Percentiles rank a stretch among this genome's conserved stretches.
phyloP scores from a whole-genome alignment of 2,888 invertebrate genomes.

The Yponomeuta sedellus region DNA sequence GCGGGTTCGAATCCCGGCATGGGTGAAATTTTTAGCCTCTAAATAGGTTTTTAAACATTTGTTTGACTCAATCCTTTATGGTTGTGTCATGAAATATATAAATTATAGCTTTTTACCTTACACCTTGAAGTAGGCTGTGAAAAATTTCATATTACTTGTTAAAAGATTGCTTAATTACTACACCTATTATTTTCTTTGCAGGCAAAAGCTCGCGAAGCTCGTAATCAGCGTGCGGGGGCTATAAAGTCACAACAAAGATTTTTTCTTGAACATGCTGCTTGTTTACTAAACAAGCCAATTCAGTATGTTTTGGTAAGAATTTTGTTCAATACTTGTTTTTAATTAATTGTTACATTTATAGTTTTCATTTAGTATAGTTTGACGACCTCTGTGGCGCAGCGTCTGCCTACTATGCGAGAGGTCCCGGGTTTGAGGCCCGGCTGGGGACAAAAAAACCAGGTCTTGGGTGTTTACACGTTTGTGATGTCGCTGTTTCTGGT shows the following conservation, averaged over 20 bases:
- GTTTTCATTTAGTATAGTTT: not conserved
- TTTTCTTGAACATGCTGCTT: slow-evolving; percentile 80
- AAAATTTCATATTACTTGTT: no score
- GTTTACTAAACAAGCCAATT: slow-evolving; percentile 68
- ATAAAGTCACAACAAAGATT: slow-evolving; percentile 77
- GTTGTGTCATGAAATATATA: not conserved
- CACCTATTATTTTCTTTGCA: slow-evolving; percentile 40
- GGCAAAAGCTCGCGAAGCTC: slow-evolving; percentile 79
- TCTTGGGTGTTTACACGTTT: no score
- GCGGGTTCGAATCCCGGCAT: no score
- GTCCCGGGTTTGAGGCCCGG: no score
- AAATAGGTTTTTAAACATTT: no score
- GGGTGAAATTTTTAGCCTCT: no score
- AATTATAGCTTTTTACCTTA: not conserved
- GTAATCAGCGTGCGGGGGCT: slow-evolving; percentile 65
- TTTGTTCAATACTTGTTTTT: not conserved
- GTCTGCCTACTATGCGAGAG: no score
- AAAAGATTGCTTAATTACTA: no score
- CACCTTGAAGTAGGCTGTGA: not conserved
- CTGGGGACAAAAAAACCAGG: no score
- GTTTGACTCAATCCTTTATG: no score
- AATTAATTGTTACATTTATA: not conserved
- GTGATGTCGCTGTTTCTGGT: no score
- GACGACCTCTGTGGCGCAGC: no score
- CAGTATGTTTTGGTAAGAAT: slow-evolving; percentile 73